Evolutionary conservation across 2,113 vertebrate genomes (phyloP).

Genomic region (Pongo abelii): DNA sequence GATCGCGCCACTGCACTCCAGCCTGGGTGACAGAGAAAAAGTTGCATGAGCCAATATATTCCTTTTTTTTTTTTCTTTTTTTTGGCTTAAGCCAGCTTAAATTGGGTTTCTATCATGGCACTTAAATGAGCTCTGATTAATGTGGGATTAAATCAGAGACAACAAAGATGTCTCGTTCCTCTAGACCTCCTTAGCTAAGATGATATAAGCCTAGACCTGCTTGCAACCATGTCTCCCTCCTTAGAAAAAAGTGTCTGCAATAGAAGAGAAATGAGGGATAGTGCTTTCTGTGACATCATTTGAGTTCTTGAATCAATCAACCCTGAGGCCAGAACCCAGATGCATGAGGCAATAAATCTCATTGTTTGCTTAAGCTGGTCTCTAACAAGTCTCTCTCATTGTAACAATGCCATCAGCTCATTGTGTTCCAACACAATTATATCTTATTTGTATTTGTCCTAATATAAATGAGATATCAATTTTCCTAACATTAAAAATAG

Average conservation of each 20-base stretch:
- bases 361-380: neutral
- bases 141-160: constrained; percentile 12
- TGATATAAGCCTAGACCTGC: neutral
- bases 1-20: too few relatives aligned
- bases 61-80: neutral
- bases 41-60: neutral
- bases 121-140: constrained; percentile 40
- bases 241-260: neutral
- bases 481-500: constrained; percentile 13
- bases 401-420: neutral
- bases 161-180: constrained; percentile 1
- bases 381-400: neutral
- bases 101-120: neutral
- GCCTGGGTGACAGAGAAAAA: too few relatives aligned
- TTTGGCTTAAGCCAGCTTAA: neutral
- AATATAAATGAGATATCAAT: neutral
- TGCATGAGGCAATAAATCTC: neutral
- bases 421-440: neutral
- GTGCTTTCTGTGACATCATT: neutral
- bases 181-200: neutral
- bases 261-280: neutral
- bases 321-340: neutral
- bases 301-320: neutral
- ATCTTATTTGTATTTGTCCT: constrained; percentile 19
- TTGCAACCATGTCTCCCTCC: neutral